These are phyloP conservation scores for Eilema caniola DNA, from an alignment of 2,888 invertebrate genomes.

Conservation along the genomic window DNA sequence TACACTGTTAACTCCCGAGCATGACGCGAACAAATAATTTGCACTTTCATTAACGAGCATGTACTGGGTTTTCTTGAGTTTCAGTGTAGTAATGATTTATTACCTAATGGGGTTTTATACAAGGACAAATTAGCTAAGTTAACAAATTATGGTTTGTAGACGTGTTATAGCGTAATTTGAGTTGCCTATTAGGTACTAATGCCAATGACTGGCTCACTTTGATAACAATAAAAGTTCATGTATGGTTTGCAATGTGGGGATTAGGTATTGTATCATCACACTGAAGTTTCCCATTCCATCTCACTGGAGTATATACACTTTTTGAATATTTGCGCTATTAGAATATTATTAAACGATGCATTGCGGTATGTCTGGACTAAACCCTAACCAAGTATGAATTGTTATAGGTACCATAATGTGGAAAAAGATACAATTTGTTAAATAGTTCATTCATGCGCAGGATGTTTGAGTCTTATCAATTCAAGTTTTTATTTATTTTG, in stretches of 20 bases:
- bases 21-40: constrained; percentile 55
- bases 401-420: too few relatives aligned
- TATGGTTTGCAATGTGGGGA: not conserved
- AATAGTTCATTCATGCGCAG: too few relatives aligned
- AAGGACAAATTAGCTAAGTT: constrained; percentile 45
- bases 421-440: too few relatives aligned
- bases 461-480: too few relatives aligned
- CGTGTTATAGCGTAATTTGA: constrained; percentile 20
- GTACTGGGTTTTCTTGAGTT: constrained; percentile 48
- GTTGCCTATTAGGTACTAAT: not conserved
- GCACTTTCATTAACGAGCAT: constrained; percentile 53
- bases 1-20: constrained; percentile 29
- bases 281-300: not conserved
- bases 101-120: constrained; percentile 43
- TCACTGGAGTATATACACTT: too few relatives aligned
- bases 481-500: too few relatives aligned
- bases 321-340: too few relatives aligned
- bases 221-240: not conserved
- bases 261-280: too few relatives aligned
- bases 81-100: constrained; percentile 54
- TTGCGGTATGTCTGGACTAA: too few relatives aligned
- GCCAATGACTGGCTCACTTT: not conserved
- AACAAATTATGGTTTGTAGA: constrained; percentile 38
- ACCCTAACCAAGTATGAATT: too few relatives aligned
- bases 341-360: too few relatives aligned